phyloP scores from a whole-genome alignment of 2,113 vertebrate genomes.

The Vireo altiloquus region DNA sequence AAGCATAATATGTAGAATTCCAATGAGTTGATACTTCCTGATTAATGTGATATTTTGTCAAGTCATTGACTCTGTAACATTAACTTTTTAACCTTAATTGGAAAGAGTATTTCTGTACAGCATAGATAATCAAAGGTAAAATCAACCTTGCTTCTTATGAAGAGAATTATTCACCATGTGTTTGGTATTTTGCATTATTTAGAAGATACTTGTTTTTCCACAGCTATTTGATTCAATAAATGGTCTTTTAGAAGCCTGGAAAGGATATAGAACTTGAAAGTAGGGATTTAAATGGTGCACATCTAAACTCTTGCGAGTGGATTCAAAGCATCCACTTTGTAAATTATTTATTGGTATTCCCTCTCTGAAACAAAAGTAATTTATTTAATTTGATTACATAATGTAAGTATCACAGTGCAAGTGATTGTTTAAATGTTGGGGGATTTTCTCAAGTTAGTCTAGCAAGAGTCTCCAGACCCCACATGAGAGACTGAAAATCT shows the following conservation, averaged over 20 bases:
- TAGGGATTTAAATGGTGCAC: background rate
- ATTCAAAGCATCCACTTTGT: background rate
- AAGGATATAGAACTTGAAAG: background rate
- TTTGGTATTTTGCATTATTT: conserved; percentile 66
- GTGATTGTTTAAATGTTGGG: background rate
- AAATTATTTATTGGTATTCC: background rate
- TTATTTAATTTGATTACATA: background rate
- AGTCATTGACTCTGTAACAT: conserved; percentile 50
- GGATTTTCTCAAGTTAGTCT: background rate
- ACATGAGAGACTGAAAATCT: background rate
- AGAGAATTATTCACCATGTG: conserved; percentile 35
- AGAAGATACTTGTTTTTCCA: conserved; percentile 36
- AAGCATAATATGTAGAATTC: conserved; percentile 1
- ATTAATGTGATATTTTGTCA: conserved; percentile 62
- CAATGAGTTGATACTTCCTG: conserved; percentile 46
- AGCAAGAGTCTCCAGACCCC: background rate
- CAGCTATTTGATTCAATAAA: conserved; percentile 39
- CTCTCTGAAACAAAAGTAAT: background rate
- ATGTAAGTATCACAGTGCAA: background rate
- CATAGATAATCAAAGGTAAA: conserved; percentile 65
- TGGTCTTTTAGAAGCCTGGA: background rate
- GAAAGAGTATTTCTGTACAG: conserved; percentile 39
- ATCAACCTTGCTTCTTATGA: conserved; percentile 54
- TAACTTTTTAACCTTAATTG: conserved; percentile 66
- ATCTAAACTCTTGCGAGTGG: background rate